These are phyloP conservation scores for Macrosoma leucophasiata DNA, from an alignment of 2,888 invertebrate species.

Conservation along the genomic window DNA sequence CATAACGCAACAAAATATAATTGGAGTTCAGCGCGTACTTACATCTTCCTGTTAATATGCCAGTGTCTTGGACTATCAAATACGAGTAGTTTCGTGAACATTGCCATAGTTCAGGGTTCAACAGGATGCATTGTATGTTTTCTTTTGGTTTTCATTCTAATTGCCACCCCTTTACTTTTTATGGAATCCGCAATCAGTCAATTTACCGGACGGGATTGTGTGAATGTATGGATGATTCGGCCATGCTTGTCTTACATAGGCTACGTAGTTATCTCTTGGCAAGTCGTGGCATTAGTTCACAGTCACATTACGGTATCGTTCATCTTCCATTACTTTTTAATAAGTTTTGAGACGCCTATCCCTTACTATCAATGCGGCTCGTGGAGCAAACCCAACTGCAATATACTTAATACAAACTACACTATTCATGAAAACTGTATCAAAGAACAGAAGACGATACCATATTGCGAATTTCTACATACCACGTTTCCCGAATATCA, in stretches of 20 bases:
- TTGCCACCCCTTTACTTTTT: conserved; percentile 56
- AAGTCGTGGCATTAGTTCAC: conserved; percentile 36
- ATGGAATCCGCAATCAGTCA: conserved; percentile 59
- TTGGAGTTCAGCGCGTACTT: too few species aligned
- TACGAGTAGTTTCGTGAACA: conserved; percentile 34
- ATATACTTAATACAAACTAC: conserved; percentile 42
- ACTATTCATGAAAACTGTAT: conserved; percentile 52
- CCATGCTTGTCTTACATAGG: conserved; percentile 52
- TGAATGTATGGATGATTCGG: conserved; percentile 51
- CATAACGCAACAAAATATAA: too few species aligned
- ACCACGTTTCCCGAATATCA: conserved; percentile 55
- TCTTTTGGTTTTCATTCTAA: conserved; percentile 31
- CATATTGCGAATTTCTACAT: conserved; percentile 39
- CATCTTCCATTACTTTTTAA: conserved; percentile 51
- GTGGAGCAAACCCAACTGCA: conserved; percentile 42
- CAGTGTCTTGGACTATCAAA: conserved; percentile 38
- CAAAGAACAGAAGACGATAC: conserved; percentile 24
- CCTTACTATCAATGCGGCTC: conserved; percentile 51
- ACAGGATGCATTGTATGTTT: conserved; percentile 37
- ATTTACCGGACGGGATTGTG: conserved; percentile 54
- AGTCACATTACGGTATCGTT: conserved; percentile 45
- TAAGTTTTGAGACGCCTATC: conserved; percentile 53
- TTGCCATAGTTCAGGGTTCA: conserved; percentile 38
- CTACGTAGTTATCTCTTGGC: conserved; percentile 45
- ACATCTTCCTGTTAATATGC: conserved; percentile 39